Percentiles rank a stretch among this genome's conserved stretches.
Conservation (phyloP, 2,888 invertebrate species). For the Lycophotia porphyrea region DNA sequence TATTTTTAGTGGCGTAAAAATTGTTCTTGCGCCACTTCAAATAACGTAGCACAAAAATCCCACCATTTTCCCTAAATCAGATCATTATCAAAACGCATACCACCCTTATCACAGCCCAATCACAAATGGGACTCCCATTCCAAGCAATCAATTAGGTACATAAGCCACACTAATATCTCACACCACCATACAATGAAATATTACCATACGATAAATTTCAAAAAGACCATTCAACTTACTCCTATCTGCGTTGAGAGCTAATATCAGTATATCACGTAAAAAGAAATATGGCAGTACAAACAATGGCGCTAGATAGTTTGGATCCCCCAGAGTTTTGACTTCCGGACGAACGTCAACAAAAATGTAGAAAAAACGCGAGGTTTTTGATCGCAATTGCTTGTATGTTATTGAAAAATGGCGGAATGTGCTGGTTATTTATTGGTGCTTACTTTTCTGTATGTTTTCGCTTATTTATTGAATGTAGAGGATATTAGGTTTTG, state of each 20-base stretch:
- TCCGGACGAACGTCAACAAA: slow-evolving; percentile 52
- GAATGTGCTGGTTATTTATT: slow-evolving; percentile 33
- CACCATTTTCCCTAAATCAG: slow-evolving; percentile 14
- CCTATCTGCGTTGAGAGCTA: slow-evolving; percentile 63
- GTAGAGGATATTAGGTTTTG: not conserved
- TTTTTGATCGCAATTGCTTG: slow-evolving; percentile 41
- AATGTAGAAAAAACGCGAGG: slow-evolving; percentile 51
- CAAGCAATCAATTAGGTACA: slow-evolving; percentile 47
- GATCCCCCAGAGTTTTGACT: slow-evolving; percentile 56
- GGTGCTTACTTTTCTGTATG: slow-evolving; percentile 12
- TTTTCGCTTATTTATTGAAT: slow-evolving; percentile 17
- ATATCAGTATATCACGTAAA: slow-evolving; percentile 67
- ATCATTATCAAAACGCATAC: slow-evolving; percentile 25
- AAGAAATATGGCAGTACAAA: slow-evolving; percentile 65
- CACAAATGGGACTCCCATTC: slow-evolving; percentile 33
- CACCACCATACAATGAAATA: slow-evolving; percentile 52
- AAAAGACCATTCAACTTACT: slow-evolving; percentile 62
- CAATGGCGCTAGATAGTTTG: slow-evolving; percentile 56
- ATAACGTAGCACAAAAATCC: not conserved
- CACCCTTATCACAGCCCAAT: slow-evolving; percentile 24
- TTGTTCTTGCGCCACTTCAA: not conserved
- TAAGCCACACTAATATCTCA: slow-evolving; percentile 42
- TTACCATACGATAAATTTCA: slow-evolving; percentile 63
- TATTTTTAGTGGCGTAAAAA: not conserved
- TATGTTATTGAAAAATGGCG: slow-evolving; percentile 48